A percentile compares a stretch with the other conserved stretches of the same genome.
phyloP scores from a whole-genome alignment of 2,113 vertebrate species.

The Eolophus roseicapilla region DNA sequence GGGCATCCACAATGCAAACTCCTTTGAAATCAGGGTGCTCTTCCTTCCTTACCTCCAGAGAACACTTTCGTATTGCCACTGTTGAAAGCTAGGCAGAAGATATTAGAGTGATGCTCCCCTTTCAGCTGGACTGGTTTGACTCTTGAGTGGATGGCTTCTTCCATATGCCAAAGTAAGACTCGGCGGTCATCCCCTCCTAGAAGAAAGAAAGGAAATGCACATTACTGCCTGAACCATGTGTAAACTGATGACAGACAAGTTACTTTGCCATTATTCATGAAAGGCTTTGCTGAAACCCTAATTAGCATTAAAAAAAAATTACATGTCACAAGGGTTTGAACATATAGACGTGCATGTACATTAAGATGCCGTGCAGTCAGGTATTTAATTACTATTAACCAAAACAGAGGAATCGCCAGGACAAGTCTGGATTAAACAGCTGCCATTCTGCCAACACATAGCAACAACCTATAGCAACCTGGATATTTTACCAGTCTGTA shows the following conservation, averaged over 20 bases:
- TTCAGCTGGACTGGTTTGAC: slow-evolving; percentile 93
- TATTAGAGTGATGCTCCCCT: slow-evolving; percentile 97
- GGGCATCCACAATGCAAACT: not conserved
- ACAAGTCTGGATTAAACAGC: slow-evolving; percentile 2
- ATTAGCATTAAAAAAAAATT: not conserved
- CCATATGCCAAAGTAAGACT: slow-evolving; percentile 96
- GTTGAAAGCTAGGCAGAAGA: slow-evolving; percentile 98
- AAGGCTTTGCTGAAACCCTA: not conserved
- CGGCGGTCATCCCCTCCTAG: slow-evolving; percentile 94
- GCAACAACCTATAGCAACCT: not conserved
- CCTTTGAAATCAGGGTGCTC: not conserved
- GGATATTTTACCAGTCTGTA: not conserved
- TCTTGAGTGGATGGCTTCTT: slow-evolving; percentile 89
- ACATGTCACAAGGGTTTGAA: not conserved
- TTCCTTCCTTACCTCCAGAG: slow-evolving; percentile 87
- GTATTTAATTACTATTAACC: not conserved
- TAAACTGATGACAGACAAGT: not conserved
- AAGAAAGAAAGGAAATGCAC: slow-evolving; percentile 4
- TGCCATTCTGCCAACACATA: not conserved
- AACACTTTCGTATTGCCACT: slow-evolving; percentile 95
- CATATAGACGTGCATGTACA: not conserved
- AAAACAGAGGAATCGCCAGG: not conserved
- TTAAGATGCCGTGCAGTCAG: not conserved
- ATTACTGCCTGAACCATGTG: not conserved
- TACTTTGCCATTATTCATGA: not conserved